These are phyloP conservation scores for Steinernema feltiae DNA, from an alignment of 1,140 invertebrate species.

Conservation along the genomic window DNA sequence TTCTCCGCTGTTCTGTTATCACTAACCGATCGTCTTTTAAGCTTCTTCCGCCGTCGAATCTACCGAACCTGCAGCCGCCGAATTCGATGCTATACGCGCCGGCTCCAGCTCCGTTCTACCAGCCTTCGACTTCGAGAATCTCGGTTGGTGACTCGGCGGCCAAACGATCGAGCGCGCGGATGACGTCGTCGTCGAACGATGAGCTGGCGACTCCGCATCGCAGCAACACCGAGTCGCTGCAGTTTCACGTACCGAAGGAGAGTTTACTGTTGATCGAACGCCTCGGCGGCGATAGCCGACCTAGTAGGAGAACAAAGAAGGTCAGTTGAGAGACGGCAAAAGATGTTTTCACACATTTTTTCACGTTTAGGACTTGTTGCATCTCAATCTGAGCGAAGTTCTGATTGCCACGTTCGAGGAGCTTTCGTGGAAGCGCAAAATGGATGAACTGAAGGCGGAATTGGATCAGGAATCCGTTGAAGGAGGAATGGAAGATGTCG, in stretches of 20 bases:
- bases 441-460: not conserved
- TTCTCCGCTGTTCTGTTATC: not conserved
- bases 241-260: not conserved
- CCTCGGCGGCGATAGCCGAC: not conserved
- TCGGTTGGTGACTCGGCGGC: not conserved
- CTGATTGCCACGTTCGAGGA: not conserved
- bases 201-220: not conserved
- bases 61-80: not conserved
- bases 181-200: not conserved
- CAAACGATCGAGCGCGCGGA: not conserved
- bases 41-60: not conserved
- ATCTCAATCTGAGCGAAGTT: not conserved
- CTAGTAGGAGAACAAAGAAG: not conserved
- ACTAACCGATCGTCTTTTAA: not conserved
- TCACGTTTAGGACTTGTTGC: not conserved
- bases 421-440: conserved; percentile 1
- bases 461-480: not conserved
- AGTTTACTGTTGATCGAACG: not conserved
- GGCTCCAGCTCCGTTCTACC: not conserved
- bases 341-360: not conserved
- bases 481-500: not conserved
- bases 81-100: not conserved
- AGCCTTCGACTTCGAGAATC: not conserved
- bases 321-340: not conserved
- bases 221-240: not conserved